These are phyloP conservation scores for Coregonus sp. DNA, from an alignment of 2,797 vertebrate genomes.

Conservation along the genomic window DNA sequence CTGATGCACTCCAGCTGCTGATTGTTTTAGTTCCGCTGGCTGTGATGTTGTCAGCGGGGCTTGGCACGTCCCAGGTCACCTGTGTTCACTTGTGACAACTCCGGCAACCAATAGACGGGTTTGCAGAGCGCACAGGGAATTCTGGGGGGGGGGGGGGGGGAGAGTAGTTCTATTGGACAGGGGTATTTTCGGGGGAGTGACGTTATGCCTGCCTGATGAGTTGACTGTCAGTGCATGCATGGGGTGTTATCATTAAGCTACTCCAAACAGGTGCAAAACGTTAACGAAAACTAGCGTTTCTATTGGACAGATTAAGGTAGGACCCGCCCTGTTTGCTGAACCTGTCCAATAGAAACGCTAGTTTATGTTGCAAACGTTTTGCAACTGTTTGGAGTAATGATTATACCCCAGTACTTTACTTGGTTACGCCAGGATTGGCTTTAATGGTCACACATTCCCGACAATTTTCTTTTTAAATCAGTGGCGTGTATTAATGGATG, in stretches of 20 bases:
- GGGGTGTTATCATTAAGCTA: no score
- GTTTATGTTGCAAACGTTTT: no score
- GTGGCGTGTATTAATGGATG: no score
- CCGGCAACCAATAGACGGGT: constrained; percentile 58
- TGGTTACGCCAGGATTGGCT: neutral
- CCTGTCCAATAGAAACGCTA: no score
- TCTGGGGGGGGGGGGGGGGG: constrained; percentile 66
- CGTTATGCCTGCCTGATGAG: constrained; percentile 17
- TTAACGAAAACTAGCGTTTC: no score
- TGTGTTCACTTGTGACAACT: constrained; percentile 62
- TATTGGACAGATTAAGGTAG: no score
- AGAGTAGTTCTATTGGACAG: constrained; percentile 56
- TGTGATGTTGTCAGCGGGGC: constrained; percentile 64
- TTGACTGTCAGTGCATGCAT: constrained; percentile 23
- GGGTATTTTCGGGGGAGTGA: constrained; percentile 50
- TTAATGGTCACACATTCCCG: neutral
- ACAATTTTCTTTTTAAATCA: no score
- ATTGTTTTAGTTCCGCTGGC: constrained; percentile 73
- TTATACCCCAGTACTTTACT: neutral
- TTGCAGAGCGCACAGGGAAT: constrained; percentile 26
- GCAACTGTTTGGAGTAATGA: no score
- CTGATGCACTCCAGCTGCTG: constrained; percentile 29
- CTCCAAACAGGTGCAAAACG: no score
- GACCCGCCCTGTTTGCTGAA: no score
- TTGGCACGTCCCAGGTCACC: constrained; percentile 72